Base-by-base conservation (phyloP, 1,140 invertebrate genomes). In the Drosophila mojavensis region DNA sequence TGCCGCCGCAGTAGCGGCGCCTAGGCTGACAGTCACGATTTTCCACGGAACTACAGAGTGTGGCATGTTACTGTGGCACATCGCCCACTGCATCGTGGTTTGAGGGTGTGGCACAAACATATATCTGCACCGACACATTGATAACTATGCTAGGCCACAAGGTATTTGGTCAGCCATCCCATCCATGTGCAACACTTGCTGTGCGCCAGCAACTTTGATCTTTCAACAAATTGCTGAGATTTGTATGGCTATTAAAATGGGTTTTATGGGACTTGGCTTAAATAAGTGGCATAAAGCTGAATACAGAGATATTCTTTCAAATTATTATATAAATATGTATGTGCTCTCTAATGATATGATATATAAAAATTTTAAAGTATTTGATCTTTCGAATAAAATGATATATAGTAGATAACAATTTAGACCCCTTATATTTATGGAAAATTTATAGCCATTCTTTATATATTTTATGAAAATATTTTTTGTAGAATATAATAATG, bases 61-160 rank as follows among this genome's bases (percentile, higher is more conserved):
- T 84, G 81, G 81, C 81, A 82, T 82, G 65, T 55, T 53, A 13
- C 36, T 74, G 72, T 75, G 45, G 67, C 72, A 75, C 72, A 66
- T 68, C 64, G 71, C 53, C 59, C 45, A 47, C 43, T 47, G 39
- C 67, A 26, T 71, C 68, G 73, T 71, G 73, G 47, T 43, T 61
- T 20, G 45, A 26, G 60, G 73, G 73, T 75, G 73, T 71, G 73
- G 68, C 73, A 20, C 30, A 56, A 55, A 15, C 15, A 36, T 45
- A 47, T 54, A 11, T 39, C 36, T 39, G 36, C 36, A 3, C 36
- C 33, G 7, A 39, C 11, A 39, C 3, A 72, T 63, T 41, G 62
- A n/a, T 66, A 71, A 51, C 68, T 63, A 56, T 15, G 43, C 30
- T 26, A 48, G 33, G 39, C 43, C 47, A 47, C 20, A 50, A 47